Base-by-base conservation (phyloP, 2,888 invertebrate genomes). In the Sclerodermus sp. region DNA sequence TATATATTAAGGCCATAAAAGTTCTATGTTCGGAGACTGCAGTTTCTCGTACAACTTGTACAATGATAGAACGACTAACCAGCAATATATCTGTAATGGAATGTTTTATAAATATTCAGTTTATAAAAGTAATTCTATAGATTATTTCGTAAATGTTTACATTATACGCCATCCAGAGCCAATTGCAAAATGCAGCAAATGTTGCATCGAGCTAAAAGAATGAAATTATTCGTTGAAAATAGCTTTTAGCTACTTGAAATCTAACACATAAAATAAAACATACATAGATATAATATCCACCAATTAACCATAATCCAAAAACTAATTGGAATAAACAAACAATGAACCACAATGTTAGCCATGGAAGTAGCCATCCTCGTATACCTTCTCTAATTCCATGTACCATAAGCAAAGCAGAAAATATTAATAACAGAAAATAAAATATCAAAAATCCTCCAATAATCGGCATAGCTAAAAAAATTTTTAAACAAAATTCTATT, bases 231-330 rank as follows among this genome's bases (percentile, higher is more conserved):
- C 29, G 31, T 41, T 23, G 16, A n/a, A 45, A 43, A 14, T 36
- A n/a, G n/a, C n/a, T n/a, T n/a, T n/a, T 42, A 13, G 1, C 15
- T 1, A 32, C 14, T 4, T 16, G 17, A 46, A 41, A 23, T 36
- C 17, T n/a, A 43, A 39, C 9, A 5, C 12, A 41, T 9, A 14
- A 31, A 42, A 47, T 40, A 30, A 17, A 47, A 84, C 89, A 88
- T 78, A 93, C 93, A 80, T 93, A 93, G 69, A 93, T 93, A 68
- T 94, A 94, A 71, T 94, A 94, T 55, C 93, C 92, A 55, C 90
- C 91, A 32, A 93, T 80, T 1, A 93, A 82, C 92, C 93, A 93
- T 23, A 93, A 78, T 4, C 93, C 91, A 75, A 91, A 93, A 1
- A 87, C 71, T 5, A 91, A 78, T 75, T 93, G 91, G 74, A 92